Evolutionary conservation across 2,888 invertebrate species (phyloP).

Genomic region (Yponomeuta sedellus): DNA sequence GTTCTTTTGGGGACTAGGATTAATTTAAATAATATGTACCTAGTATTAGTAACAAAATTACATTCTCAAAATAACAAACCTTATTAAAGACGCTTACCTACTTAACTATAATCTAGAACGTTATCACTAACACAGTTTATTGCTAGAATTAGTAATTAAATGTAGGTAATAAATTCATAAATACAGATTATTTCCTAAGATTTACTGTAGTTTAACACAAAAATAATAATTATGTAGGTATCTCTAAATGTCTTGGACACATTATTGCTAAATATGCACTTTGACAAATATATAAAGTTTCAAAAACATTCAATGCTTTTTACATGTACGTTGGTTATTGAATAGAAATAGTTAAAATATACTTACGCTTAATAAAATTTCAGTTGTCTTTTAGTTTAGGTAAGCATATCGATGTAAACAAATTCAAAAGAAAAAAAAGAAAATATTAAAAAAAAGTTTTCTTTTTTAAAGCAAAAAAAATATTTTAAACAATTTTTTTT

Average conservation of each 20-base stretch:
- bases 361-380: background rate
- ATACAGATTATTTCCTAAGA: constrained; percentile 33
- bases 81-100: background rate
- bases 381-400: background rate
- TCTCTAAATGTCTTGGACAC: constrained; percentile 7
- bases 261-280: constrained; percentile 9
- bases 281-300: background rate
- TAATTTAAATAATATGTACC: background rate
- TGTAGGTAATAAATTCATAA: constrained; percentile 64
- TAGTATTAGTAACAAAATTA: background rate
- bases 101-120: constrained; percentile 30
- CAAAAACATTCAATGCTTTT: constrained; percentile 3
- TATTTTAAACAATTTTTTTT: too few relatives aligned
- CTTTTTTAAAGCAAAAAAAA: too few relatives aligned
- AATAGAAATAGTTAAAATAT: background rate
- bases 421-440: background rate
- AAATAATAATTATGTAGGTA: background rate
- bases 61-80: constrained; percentile 22
- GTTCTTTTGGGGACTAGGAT: background rate
- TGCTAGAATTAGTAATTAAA: constrained; percentile 52
- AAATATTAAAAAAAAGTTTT: background rate
- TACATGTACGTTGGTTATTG: background rate
- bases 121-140: constrained; percentile 67
- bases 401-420: background rate
- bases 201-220: background rate